These are phyloP conservation scores for Tupiocoris notatus DNA, from an alignment of 2,888 invertebrate species.

Conservation along the genomic window DNA sequence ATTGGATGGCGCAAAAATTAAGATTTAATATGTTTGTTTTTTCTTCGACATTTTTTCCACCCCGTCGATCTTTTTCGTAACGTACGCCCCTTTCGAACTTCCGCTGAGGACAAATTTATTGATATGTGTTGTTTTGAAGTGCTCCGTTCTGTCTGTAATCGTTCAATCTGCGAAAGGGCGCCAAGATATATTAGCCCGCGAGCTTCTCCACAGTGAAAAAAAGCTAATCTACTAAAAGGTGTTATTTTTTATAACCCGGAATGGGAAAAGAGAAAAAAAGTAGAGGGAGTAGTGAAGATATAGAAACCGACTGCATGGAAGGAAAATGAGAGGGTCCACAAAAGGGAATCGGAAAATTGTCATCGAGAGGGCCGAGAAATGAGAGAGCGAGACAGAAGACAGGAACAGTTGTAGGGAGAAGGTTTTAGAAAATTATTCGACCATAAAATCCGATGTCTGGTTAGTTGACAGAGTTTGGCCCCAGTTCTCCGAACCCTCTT, in stretches of 20 bases:
- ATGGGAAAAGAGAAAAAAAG: slow-evolving; percentile 22
- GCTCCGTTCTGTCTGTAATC: slow-evolving; percentile 37
- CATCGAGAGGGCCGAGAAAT: not conserved
- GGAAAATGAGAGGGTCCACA: not conserved
- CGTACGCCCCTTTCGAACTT: slow-evolving; percentile 4
- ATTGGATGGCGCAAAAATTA: slow-evolving; percentile 26
- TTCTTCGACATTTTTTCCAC: slow-evolving; percentile 4
- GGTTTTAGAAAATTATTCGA: slow-evolving; percentile 47
- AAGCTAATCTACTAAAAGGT: slow-evolving; percentile 48
- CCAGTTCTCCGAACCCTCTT: slow-evolving; percentile 18
- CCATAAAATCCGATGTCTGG: slow-evolving; percentile 45
- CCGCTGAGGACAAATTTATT: slow-evolving; percentile 12
- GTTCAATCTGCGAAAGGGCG: slow-evolving; percentile 43
- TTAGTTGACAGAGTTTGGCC: slow-evolving; percentile 42
- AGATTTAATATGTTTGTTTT: slow-evolving; percentile 38
- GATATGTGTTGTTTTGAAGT: slow-evolving; percentile 31
- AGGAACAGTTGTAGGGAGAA: slow-evolving; percentile 1
- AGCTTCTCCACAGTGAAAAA: slow-evolving; percentile 11
- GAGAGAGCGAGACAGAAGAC: not conserved
- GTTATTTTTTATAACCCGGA: slow-evolving; percentile 46
- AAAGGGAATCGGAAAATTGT: slow-evolving; percentile 18
- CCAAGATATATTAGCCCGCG: slow-evolving; percentile 35
- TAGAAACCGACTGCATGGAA: not conserved
- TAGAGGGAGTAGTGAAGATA: slow-evolving; percentile 5
- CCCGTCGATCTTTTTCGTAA: not conserved